Evolutionary conservation across 2,888 invertebrate species (phyloP), one percentile per base, ranked within the genome.

Genomic region (Drosophila mettleri): DNA sequence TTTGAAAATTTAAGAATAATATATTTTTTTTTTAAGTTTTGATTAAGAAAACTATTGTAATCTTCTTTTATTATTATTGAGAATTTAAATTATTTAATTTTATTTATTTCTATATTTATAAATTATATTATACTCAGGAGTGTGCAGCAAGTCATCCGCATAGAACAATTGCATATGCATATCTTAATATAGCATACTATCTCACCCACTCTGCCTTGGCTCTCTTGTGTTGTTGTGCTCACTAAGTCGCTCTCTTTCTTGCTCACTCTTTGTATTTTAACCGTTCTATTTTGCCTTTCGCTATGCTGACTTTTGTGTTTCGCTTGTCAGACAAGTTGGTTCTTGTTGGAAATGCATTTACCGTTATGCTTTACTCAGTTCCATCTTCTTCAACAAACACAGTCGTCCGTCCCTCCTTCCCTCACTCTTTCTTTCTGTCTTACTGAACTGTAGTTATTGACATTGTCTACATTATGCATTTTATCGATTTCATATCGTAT

Each of bases 401-500:
- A 31, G 18, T 8, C 14, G 3, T 12, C 2, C 0, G 3, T 41
- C 8, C 2, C 10, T 16, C 46, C 2, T 7, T 27, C 6, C 6
- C 45, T 29, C 18, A 8, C 24, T 1, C 18, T 9, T n/a, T 14
- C 31, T 12, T 16, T 41, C 5, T 24, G 10, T 16, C 45, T 14
- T 14, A 3, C n/a, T 45, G 46, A 36, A 54, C 64, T 63, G 12
- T 29, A 64, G 49, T 53, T 76, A 68, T 74, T 68, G 73, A 70
- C 77, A 70, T 70, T 73, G 55, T 31, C 55, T 46, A 22, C 45
- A 59, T 73, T 85, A 74, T 74, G 67, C 62, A 68, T 52, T 73
- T 73, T 78, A 80, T 80, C 64, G 80, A 80, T 80, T 80, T 61
- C 62, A 63, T 70, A 75, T 63, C 45, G 49, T 27, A 54, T 49